A percentile compares a stretch with the other conserved stretches of the same genome.
Conservation (phyloP, 2,888 invertebrate genomes). For the Apotomis capreana region DNA sequence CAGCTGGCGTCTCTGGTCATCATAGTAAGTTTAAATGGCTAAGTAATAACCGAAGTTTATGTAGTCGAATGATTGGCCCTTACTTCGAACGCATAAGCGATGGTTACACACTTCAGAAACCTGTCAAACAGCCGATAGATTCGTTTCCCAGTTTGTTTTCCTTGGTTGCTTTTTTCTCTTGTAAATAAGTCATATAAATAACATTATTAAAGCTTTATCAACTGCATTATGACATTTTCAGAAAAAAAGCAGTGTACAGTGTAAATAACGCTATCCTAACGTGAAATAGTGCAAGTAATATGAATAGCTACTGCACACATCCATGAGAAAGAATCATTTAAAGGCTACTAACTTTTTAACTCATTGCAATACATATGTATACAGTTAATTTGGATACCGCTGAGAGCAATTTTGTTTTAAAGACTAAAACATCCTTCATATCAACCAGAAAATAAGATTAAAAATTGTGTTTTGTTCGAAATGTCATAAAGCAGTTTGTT, state of each 20-base stretch:
- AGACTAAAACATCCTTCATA: too few species aligned
- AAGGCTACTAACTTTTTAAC: too few species aligned
- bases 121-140: not conserved
- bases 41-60: not conserved
- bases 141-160: not conserved
- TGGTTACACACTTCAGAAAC: constrained; percentile 2
- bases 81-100: not conserved
- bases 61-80: not conserved
- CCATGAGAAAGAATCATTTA: too few species aligned
- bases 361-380: too few species aligned
- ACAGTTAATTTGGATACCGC: too few species aligned
- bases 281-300: too few species aligned
- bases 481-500: constrained; percentile 25
- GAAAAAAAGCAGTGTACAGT: too few species aligned
- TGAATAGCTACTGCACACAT: too few species aligned
- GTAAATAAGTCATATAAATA: constrained; percentile 15
- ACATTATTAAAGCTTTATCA: not conserved
- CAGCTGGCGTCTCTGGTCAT: not conserved
- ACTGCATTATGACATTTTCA: constrained; percentile 22
- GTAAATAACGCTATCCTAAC: too few species aligned
- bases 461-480: not conserved
- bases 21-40: not conserved
- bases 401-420: not conserved
- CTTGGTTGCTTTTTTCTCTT: constrained; percentile 6
- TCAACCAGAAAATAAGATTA: too few species aligned